phyloP scores from a whole-genome alignment of 2,888 invertebrate species.

The Isoperla grammatica region DNA sequence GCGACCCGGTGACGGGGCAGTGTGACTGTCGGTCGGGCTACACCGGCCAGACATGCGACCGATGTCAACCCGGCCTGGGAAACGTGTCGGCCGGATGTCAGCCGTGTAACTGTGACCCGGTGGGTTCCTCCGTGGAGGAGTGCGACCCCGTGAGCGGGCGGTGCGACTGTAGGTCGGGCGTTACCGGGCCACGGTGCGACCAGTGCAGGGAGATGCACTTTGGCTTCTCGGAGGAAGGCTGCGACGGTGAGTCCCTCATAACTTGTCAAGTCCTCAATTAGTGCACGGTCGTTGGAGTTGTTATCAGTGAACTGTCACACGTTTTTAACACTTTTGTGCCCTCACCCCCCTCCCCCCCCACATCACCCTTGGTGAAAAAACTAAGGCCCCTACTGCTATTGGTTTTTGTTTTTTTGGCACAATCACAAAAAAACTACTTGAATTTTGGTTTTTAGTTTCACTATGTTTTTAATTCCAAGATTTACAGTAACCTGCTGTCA shows the following conservation, averaged over 20 bases:
- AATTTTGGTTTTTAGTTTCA: too few relatives aligned
- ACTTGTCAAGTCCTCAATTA: conserved; percentile 14
- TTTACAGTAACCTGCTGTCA: too few relatives aligned
- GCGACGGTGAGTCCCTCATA: conserved; percentile 56
- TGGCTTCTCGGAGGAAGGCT: conserved; percentile 60
- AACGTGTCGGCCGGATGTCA: conserved; percentile 74
- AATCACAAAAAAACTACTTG: too few relatives aligned
- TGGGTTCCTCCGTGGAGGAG: conserved; percentile 58
- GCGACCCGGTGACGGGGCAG: conserved; percentile 66
- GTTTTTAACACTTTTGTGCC: too few relatives aligned
- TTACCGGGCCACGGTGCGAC: conserved; percentile 71
- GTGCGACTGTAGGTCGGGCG: conserved; percentile 72
- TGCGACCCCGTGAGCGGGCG: conserved; percentile 75
- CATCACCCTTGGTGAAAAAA: too few relatives aligned
- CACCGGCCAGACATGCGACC: conserved; percentile 64
- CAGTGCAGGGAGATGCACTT: conserved; percentile 65
- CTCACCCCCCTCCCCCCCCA: too few relatives aligned
- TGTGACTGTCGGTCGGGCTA: conserved; percentile 70
- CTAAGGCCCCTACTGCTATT: too few relatives aligned
- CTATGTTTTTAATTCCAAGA: too few relatives aligned
- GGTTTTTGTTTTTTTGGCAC: too few relatives aligned
- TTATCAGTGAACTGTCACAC: too few relatives aligned
- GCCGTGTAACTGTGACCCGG: conserved; percentile 67
- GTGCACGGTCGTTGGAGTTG: conserved; percentile 21
- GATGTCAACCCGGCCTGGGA: conserved; percentile 62